Percentiles rank a stretch among this genome's conserved stretches.
Evolutionary conservation across 1,140 invertebrate genomes (phyloP).

Genomic region (Caenorhabditis brenneri): DNA sequence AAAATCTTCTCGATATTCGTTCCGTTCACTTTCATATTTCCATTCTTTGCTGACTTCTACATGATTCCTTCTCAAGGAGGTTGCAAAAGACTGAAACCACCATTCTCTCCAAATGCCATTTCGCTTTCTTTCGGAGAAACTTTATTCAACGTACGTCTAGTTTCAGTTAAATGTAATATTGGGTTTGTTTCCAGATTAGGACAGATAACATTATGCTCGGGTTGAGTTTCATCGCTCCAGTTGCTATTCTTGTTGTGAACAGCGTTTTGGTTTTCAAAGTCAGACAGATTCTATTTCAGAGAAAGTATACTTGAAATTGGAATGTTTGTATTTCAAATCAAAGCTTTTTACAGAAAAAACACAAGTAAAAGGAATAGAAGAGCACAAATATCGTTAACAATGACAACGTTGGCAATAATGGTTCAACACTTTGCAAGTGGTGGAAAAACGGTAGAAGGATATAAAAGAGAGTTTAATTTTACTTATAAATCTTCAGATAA

Average conservation of each 20-base stretch:
- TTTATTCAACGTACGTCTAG: background rate
- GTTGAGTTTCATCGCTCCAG: background rate
- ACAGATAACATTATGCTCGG: background rate
- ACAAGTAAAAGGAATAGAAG: background rate
- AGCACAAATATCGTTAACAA: background rate
- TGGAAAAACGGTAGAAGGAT: background rate
- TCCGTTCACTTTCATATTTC: background rate
- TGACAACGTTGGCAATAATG: background rate
- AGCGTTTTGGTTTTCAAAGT: background rate
- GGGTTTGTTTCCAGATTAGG: background rate
- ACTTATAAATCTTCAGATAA: background rate
- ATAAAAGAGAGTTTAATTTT: background rate
- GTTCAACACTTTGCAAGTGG: background rate
- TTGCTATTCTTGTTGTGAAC: background rate
- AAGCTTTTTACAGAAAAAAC: background rate
- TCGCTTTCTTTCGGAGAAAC: background rate
- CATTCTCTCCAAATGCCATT: background rate
- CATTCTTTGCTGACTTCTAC: background rate
- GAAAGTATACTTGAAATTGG: background rate
- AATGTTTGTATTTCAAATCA: background rate
- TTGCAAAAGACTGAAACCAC: background rate
- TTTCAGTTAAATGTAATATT: background rate
- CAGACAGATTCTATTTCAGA: background rate
- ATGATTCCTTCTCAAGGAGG: background rate
- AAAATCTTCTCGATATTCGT: background rate